Percentiles rank a stretch among this genome's conserved stretches.
Conservation (phyloP, 2,888 invertebrate species). For the Phymatocera aterrima region DNA sequence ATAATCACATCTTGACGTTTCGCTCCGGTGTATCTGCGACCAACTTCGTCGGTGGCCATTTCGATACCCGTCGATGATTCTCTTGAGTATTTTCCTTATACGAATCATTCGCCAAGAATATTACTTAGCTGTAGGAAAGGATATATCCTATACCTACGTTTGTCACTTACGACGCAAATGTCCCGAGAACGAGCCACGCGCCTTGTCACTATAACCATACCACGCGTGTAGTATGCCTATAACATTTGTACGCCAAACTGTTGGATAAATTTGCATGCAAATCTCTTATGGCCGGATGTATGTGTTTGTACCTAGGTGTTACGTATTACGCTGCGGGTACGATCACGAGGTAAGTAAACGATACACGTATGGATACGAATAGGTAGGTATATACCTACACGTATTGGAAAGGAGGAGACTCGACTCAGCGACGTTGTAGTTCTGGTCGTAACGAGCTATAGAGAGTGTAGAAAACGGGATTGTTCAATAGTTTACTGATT, state of each 20-base stretch:
- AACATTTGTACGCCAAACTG: not conserved
- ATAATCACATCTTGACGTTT: not conserved
- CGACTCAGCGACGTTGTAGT: not conserved
- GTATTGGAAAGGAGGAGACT: not conserved
- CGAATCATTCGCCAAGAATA: not conserved
- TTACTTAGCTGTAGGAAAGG: too few relatives aligned
- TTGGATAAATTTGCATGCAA: slow-evolving; percentile 13
- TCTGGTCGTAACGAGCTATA: not conserved
- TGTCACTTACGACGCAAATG: not conserved
- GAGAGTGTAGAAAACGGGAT: not conserved
- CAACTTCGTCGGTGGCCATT: not conserved
- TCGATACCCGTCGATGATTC: not conserved
- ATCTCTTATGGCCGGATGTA: not conserved
- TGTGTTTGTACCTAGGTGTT: not conserved
- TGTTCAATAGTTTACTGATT: slow-evolving; percentile 9
- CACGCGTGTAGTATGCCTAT: not conserved
- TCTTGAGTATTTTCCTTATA: not conserved
- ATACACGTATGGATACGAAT: not conserved
- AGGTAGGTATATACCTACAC: not conserved
- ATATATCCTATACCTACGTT: too few relatives aligned
- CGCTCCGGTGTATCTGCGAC: not conserved
- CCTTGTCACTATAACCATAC: not conserved
- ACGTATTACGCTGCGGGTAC: not conserved
- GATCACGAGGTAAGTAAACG: not conserved
- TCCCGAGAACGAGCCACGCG: not conserved